Conservation (phyloP, 2,113 vertebrate species). For the Aegithalos caudatus region DNA sequence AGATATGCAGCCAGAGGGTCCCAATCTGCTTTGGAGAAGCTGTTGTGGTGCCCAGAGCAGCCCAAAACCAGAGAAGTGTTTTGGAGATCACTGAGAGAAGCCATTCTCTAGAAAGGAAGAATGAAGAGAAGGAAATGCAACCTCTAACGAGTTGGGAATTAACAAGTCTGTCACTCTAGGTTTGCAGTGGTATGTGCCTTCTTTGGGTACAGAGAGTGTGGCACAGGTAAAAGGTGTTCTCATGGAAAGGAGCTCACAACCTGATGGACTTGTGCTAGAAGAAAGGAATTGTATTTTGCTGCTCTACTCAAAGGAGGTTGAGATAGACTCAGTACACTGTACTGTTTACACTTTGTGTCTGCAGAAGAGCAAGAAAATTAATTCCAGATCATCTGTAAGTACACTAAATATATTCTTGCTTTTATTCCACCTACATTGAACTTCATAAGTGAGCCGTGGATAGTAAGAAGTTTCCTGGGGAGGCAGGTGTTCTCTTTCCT, state of each 20-base stretch:
- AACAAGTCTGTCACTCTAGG: not conserved
- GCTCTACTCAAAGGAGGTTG: rapidly evolving
- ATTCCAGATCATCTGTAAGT: not conserved
- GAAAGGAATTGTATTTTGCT: not conserved
- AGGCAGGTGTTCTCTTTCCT: not conserved
- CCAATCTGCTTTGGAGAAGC: not conserved
- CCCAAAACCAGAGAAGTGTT: rapidly evolving
- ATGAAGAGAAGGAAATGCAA: not conserved
- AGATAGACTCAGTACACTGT: not conserved
- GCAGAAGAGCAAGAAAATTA: not conserved
- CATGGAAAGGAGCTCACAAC: not conserved
- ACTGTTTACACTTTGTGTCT: not conserved
- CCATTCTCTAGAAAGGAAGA: not conserved
- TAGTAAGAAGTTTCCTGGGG: rapidly evolving
- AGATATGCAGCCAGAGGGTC: rapidly evolving
- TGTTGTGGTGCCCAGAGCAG: rapidly evolving
- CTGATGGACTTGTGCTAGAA: not conserved
- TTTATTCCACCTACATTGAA: not conserved
- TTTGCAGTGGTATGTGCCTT: not conserved
- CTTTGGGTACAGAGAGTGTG: not conserved
- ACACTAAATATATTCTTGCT: not conserved
- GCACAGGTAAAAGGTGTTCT: not conserved
- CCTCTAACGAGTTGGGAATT: rapidly evolving
- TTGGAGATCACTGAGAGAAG: not conserved
- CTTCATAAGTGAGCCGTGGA: not conserved